Evolutionary conservation across 2,113 vertebrate genomes (phyloP), one percentile per base, ranked within the genome.

Genomic region (Perca schrenkii): DNA sequence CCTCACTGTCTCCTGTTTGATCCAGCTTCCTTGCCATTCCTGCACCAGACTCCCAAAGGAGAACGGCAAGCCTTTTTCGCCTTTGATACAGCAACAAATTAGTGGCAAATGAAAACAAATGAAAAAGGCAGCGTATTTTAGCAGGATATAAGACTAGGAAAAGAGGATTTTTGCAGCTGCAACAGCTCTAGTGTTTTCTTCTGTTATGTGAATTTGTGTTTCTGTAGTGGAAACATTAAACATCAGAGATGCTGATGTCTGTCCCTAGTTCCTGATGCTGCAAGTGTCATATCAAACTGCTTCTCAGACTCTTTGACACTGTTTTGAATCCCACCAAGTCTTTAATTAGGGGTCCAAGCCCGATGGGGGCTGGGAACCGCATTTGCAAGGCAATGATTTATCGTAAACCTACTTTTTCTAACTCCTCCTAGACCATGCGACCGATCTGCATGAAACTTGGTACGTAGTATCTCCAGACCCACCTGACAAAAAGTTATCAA

Each of bases 31-130:
- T 92, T 81, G 73, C 86, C 74, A 73, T 72, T 91, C 90, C 60
- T 84, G 74, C 80, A 80, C 74, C 74, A 83, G 71, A 87, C 76
- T 91, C 91, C 87, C 87, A 81, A 49, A 88, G 78, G 89, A 85
- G 57, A 74, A 53, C 46, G 36, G 40, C 64, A 69, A 80, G 74
- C 58, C 63, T 73, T 84, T 86, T 78, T 90, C 10, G 46, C 78
- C 78, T 90, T 93, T 94, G 89, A 94, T 94, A 89, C 78, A 34
- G 61, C 36, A 77, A 79, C 79, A 94, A 91, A 93, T 91, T 85
- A 83, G 73, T 28, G 53, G 78, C 77, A 92, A 94, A 93, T 74
- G 70, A 86, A 92, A 93, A 86, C 85, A 92, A 90, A 91, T 85
- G 79, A 86, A 88, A 90, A 76, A 84, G 75, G 64, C 80, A 70